Base-by-base conservation (phyloP, 2,888 invertebrate genomes). In the Amphiduros pacificus region DNA sequence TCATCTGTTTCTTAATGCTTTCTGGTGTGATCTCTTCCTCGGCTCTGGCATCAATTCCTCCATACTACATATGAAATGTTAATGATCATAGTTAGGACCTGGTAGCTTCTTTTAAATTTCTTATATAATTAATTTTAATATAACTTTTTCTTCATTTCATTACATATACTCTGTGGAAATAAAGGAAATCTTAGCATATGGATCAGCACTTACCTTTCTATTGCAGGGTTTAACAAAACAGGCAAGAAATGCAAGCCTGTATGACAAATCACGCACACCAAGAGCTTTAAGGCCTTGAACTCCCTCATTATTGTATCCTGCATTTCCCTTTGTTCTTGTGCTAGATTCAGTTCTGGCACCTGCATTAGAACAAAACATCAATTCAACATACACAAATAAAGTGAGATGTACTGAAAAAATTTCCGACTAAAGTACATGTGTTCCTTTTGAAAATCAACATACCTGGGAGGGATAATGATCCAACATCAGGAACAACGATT, bases 401-500 rank as follows among this genome's bases (percentile, higher is more conserved):
- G 20, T 44, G 44, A 44, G 4, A 44, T 11, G 44, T 44, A 44
- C n/a, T 20, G 44, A n/a, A n/a, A n/a, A n/a, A n/a, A n/a, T n/a
- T n/a, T 36, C 17, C 9, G 36, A 36, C 9, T 36, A 11, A 36
- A 36, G 17, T 36, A 17, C 9, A 36, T 9, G 17, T 36, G 17
- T 11, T 36, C 17, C 36, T 11, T 36, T 36, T 22, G 5, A n/a
- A n/a, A 44, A 44, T 9, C 26, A 31, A 41, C 66, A 60, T 64
- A 82, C 86, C 96, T 0, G 97, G 93, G 68, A 91, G 81, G 5
- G 92, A 88, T 49, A 99, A 81, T 0, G 90, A 90, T 0, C 92
- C 90, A 0, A 99, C 92, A 84, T 99, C 98, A 0, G 99, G 99
- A 0, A 99, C 93, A 1, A 97, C 98, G 76, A 99, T 96, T 20